Evolutionary conservation across 1,140 invertebrate genomes (phyloP), one percentile per base, ranked within the genome.

Genomic region (Saxidomus purpurata): DNA sequence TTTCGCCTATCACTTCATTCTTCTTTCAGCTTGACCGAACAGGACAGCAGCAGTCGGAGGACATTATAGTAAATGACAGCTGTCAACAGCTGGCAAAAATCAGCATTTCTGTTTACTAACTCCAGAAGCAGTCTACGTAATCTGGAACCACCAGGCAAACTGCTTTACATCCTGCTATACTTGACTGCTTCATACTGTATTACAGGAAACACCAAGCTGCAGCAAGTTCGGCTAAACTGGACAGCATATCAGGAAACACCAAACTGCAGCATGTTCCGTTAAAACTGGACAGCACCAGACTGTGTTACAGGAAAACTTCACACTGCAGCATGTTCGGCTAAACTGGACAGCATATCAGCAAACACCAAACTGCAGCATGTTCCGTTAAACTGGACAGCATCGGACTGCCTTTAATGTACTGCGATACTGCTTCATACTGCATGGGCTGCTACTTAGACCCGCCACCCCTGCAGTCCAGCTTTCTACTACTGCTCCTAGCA

Each of bases 401-500:
- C 47, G 40, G 34, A 74, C 83, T 85, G 83, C 69, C 47, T 52
- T 49, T 52, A 79, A 19, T 85, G 69, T 71, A 74, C 83, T 85
- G 61, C 61, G 63, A 13, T 69, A 84, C 82, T 67, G 83, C 69
- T 47, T 85, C 61, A 25, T 38, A 82, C 80, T 36, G 80, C 59
- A 36, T 82, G 80, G 80, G 80, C 80, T 82, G 80, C 80, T 82
- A 82, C 80, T n/a, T 49, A 80, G 55, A 59, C 61, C 34, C 86
- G 40, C 36, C 15, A 71, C 71, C 77, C 47, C 85, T 40, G 86
- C 86, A 63, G 86, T 81, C 76, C 86, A 61, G 71, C 86, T 77
- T 88, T 63, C 36, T 88, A 69, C 22, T 79, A 69, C 86, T 88
- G 86, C 86, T 88, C 86, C 86, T 88, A 52, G 86, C 86, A 88